These are phyloP conservation scores for Enoplosus armatus DNA, from an alignment of 2,797 vertebrate species.

Conservation along the genomic window DNA sequence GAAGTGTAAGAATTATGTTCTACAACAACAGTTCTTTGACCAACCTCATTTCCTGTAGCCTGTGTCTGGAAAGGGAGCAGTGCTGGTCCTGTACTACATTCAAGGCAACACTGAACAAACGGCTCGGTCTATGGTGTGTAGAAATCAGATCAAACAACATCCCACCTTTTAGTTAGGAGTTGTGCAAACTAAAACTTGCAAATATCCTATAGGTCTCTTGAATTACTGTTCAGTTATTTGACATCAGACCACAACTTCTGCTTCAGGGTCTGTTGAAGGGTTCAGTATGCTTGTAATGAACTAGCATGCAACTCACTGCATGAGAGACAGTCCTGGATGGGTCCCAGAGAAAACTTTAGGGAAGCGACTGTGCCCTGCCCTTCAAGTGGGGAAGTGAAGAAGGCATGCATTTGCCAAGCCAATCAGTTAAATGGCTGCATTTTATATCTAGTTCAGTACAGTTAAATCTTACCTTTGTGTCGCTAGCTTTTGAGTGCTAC, in stretches of 20 bases:
- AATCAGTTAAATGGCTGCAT: background rate
- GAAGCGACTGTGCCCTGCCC: background rate
- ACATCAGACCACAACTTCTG: background rate
- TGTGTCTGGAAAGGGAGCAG: background rate
- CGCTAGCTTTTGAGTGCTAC: background rate
- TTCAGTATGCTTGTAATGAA: background rate
- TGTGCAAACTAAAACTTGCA: background rate
- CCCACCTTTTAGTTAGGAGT: background rate
- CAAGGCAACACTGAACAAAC: conserved; percentile 6
- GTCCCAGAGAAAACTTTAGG: background rate
- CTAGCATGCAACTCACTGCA: background rate
- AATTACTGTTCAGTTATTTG: background rate
- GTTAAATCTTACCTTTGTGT: background rate
- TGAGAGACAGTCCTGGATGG: background rate
- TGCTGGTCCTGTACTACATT: background rate
- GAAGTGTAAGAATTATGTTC: too few relatives aligned
- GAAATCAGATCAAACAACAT: background rate
- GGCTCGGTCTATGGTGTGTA: background rate
- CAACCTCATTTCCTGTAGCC: background rate
- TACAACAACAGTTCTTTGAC: background rate
- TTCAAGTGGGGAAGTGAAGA: background rate
- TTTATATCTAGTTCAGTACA: background rate
- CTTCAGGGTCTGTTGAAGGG: background rate
- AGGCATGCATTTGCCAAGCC: background rate
- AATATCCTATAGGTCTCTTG: background rate